A percentile compares a stretch with the other conserved stretches of the same genome.
Conservation (phyloP, 2,113 vertebrate genomes). For the Ranitomeya imitator region DNA sequence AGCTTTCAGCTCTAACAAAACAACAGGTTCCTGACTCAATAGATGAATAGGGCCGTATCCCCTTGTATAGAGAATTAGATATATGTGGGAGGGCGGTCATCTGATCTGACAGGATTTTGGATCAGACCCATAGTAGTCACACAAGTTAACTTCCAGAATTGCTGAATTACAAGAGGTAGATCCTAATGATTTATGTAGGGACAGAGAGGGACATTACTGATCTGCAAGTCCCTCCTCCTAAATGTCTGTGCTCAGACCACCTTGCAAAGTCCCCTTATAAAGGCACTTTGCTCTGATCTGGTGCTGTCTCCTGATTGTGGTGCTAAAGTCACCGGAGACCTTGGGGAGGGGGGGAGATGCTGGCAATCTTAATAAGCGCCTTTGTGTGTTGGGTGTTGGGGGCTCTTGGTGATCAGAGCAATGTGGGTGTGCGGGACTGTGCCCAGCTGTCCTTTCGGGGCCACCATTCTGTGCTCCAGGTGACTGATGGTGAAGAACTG, state of each 20-base stretch:
- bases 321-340: conserved; percentile 71
- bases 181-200: neutral
- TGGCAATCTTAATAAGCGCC: conserved; percentile 27
- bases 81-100: neutral
- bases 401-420: neutral
- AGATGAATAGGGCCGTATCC: conserved; percentile 7
- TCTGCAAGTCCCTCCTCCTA: conserved; percentile 70
- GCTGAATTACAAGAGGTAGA: neutral
- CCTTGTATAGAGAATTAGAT: neutral
- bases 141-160: neutral
- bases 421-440: neutral
- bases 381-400: neutral
- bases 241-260: conserved; percentile 66
- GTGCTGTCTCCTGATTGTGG: conserved; percentile 76
- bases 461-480: conserved; percentile 59
- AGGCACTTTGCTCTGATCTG: conserved; percentile 43
- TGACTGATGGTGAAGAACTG: conserved; percentile 71
- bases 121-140: neutral
- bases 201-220: neutral
- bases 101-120: neutral
- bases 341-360: conserved; percentile 47
- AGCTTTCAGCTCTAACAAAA: neutral
- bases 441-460: neutral
- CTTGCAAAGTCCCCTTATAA: conserved; percentile 65
- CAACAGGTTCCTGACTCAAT: neutral